Percentiles rank a stretch among this genome's conserved stretches.
phyloP scores from a whole-genome alignment of 1,140 invertebrate genomes.

The Cataglyphis hispanica region DNA sequence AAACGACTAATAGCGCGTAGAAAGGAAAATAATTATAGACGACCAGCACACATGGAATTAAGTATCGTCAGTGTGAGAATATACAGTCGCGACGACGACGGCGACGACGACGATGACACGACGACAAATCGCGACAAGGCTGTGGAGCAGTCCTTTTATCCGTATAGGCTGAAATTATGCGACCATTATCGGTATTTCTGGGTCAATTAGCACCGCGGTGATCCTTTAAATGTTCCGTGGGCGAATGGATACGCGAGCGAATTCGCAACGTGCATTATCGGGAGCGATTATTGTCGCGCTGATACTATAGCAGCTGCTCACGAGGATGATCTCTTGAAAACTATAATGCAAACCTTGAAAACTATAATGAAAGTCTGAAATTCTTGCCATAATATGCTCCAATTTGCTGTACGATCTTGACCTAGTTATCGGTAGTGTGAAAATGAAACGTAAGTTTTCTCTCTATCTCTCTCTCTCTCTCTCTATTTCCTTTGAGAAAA shows the following conservation, averaged over 20 bases:
- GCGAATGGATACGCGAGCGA: constrained; percentile 41
- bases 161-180: constrained; percentile 78
- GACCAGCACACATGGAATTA: not conserved
- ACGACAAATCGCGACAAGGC: constrained; percentile 53
- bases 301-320: no score
- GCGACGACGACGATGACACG: not conserved
- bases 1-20: not conserved
- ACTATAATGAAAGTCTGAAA: not conserved
- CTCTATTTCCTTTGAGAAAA: not conserved
- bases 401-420: constrained; percentile 19
- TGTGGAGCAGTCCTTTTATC: constrained; percentile 71
- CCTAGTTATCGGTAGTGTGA: not conserved
- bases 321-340: not conserved
- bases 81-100: not conserved
- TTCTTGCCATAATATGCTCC: not conserved
- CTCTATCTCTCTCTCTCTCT: no score
- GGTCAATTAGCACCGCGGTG: constrained; percentile 71
- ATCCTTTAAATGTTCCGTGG: constrained; percentile 66
- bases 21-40: constrained; percentile 45
- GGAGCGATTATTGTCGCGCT: constrained; percentile 38
- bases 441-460: not conserved
- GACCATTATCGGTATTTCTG: constrained; percentile 77
- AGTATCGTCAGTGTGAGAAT: constrained; percentile 9
- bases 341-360: not conserved
- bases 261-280: constrained; percentile 32